Conservation (phyloP, 2,888 invertebrate species). For the Chrysolina haemoptera region DNA sequence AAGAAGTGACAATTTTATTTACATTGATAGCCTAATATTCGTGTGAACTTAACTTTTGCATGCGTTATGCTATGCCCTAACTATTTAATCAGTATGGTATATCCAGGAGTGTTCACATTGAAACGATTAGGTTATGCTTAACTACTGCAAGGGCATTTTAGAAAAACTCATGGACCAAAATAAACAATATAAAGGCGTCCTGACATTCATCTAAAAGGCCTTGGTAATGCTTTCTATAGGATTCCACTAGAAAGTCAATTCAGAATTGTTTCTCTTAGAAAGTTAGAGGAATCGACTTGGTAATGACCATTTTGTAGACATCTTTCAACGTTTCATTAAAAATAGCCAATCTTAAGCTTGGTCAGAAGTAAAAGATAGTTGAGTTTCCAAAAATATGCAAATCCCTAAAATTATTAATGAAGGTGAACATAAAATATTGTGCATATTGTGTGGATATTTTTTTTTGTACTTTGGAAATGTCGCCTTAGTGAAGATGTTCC, state of each 20-base stretch:
- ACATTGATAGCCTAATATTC: constrained; percentile 42
- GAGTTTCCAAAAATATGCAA: too few relatives aligned
- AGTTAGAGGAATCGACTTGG: constrained; percentile 1
- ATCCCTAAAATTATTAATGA: too few relatives aligned
- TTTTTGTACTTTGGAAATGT: too few relatives aligned
- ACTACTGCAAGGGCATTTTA: constrained; percentile 33
- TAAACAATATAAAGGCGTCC: constrained; percentile 25
- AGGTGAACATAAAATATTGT: too few relatives aligned
- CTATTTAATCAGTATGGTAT: constrained; percentile 33
- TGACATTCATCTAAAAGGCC: constrained; percentile 31
- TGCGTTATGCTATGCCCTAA: constrained; percentile 31
- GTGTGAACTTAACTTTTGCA: constrained; percentile 26
- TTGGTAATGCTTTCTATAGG: constrained; percentile 34
- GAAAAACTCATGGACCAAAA: constrained; percentile 29
- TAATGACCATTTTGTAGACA: neutral
- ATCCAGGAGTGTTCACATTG: constrained; percentile 44
- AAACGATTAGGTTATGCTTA: constrained; percentile 39
- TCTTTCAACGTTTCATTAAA: neutral
- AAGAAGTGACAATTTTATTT: constrained; percentile 31
- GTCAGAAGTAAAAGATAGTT: neutral
- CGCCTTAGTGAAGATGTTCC: too few relatives aligned
- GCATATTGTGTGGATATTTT: too few relatives aligned
- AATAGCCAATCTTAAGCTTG: neutral
- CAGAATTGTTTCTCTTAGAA: constrained; percentile 15
- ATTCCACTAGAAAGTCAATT: constrained; percentile 11